Evolutionary conservation across 2,113 vertebrate genomes (phyloP).

Genomic region (Macrotus californicus): DNA sequence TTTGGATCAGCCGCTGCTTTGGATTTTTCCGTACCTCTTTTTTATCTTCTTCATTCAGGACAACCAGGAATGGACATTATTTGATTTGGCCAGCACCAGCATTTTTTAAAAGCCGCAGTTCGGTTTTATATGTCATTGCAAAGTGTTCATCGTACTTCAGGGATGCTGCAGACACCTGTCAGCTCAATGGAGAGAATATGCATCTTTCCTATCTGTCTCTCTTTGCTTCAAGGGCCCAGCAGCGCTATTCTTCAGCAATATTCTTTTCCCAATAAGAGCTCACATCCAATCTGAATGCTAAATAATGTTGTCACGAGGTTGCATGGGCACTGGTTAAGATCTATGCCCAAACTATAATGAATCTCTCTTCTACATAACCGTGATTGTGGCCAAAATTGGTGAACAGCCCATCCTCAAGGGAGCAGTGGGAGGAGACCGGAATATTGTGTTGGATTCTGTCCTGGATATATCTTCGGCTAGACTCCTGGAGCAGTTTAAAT

Average conservation of each 20-base stretch:
- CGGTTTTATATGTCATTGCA: neutral
- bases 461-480: constrained; percentile 70
- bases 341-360: constrained; percentile 76
- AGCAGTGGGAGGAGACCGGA: constrained; percentile 69
- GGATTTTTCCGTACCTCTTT: neutral
- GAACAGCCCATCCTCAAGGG: constrained; percentile 68
- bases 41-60: constrained; percentile 5
- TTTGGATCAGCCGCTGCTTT: neutral
- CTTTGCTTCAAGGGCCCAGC: neutral
- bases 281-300: constrained; percentile 71
- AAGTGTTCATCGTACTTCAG: neutral
- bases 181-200: neutral
- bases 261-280: constrained; percentile 57
- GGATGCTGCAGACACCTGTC: neutral
- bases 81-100: constrained; percentile 20
- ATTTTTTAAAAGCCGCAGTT: neutral
- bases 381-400: constrained; percentile 72
- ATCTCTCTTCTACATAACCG: constrained; percentile 70
- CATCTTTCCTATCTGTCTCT: neutral
- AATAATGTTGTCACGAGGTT: constrained; percentile 75
- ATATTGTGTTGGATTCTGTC: constrained; percentile 75
- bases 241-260: constrained; percentile 26
- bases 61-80: constrained; percentile 15
- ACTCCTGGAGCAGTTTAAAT: constrained; percentile 73
- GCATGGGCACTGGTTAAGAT: constrained; percentile 69